Base-by-base conservation (phyloP, 2,797 vertebrate genomes). In the Craterocephalus amniculus region DNA sequence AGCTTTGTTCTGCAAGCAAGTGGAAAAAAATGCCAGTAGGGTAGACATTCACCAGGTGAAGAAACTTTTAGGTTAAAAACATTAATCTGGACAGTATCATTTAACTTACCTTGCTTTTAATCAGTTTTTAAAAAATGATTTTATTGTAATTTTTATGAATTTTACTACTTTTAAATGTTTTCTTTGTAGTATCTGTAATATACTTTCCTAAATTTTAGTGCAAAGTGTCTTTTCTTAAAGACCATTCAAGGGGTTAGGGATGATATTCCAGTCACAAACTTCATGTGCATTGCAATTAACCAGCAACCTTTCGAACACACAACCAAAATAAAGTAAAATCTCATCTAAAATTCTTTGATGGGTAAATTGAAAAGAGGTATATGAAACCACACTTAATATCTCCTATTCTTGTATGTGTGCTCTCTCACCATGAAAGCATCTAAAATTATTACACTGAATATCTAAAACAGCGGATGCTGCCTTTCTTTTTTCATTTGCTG, bases 401-500 rank as follows among this genome's bases (percentile, higher is more conserved):
- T 0, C 6, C 27, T 13, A 18, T 65, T 65, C 16, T 18, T 68
- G 60, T 57, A 10, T 0, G 3, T 32, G 27, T 58, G 35, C 55
- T 70, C 34, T 56, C 32, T 34, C 6, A 34, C 9, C 32, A 34
- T 34, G 32, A 34, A 34, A 36, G 55, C 55, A 60, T 45, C n/a
- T 16, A 34, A n/a, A 45, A 56, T 16, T 27, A 35, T 36, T 31
- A 63, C 29, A 54, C 51, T 62, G 64, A 55, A 60, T 70, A 7
- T 76, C 66, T 57, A 56, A 70, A 59, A 31, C 34, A 61, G 45
- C 56, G 57, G 61, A 10, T 1, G 3, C 0, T 26, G 36, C 24
- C 49, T 34, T 51, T 36, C 43, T 48, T 49, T 18, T 22, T 13
- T 6, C 27, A n/a, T 29, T 29, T 40, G 12, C 26, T 57, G 24